Conservation (phyloP, 1,140 invertebrate genomes). For the Hyposmocoma kahamanoa region DNA sequence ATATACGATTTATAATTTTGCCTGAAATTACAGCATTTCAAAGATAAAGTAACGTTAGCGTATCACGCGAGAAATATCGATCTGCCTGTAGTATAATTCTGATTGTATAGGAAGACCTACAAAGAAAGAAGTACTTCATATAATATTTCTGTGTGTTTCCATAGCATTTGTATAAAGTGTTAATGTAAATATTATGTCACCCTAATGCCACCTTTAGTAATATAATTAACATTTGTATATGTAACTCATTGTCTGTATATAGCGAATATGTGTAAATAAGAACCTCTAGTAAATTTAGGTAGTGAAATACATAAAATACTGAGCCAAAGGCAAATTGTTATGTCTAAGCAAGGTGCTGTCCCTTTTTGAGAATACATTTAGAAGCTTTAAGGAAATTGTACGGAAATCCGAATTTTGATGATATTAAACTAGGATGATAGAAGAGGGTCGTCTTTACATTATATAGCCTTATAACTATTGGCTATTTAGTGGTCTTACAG, state of each 20-base stretch:
- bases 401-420: constrained; percentile 44
- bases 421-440: too few species aligned
- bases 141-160: too few species aligned
- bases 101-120: too few species aligned
- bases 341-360: constrained; percentile 61
- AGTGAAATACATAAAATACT: constrained; percentile 32
- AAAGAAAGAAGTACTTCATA: too few species aligned
- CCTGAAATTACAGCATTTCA: too few species aligned
- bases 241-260: constrained; percentile 19
- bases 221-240: constrained; percentile 12
- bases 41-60: too few species aligned
- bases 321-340: constrained; percentile 62
- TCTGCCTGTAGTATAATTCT: too few species aligned
- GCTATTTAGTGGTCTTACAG: too few species aligned
- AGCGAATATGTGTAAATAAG: constrained; percentile 31
- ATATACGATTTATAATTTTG: too few species aligned
- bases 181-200: constrained; percentile 6
- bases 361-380: constrained; percentile 20
- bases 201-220: constrained; percentile 28
- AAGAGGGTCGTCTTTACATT: too few species aligned
- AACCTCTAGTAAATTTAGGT: constrained; percentile 24
- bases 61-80: too few species aligned
- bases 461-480: too few species aligned
- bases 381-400: constrained; percentile 58
- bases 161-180: not conserved